Evolutionary conservation across 2,888 invertebrate species (phyloP).

Genomic region (Conistra vaccinii): DNA sequence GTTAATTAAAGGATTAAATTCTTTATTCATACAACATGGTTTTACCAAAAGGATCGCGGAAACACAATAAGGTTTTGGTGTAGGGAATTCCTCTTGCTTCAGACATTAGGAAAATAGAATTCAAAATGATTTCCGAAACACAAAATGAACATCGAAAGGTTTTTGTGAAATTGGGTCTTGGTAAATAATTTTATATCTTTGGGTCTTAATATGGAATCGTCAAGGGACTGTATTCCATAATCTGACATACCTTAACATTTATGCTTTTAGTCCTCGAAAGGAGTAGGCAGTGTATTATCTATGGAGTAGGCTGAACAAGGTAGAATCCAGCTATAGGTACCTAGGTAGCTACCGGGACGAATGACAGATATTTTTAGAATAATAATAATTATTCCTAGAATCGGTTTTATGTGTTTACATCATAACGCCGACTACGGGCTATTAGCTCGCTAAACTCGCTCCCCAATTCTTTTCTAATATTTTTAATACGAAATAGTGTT

Average conservation of each 20-base stretch:
- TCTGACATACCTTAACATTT: constrained; percentile 15
- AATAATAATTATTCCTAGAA: neutral
- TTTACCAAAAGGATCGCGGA: neutral
- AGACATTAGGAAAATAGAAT: constrained; percentile 16
- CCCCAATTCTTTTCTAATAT: neutral
- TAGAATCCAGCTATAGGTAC: too few species aligned
- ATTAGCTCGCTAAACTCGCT: neutral
- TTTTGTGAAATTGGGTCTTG: constrained; percentile 16
- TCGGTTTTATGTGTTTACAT: neutral
- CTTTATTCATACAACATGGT: neutral
- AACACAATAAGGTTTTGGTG: constrained; percentile 15
- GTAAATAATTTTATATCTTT: neutral
- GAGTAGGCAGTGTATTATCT: too few species aligned
- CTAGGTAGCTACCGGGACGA: neutral
- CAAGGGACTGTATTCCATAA: constrained; percentile 22
- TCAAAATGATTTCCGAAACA: neutral
- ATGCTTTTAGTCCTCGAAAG: neutral
- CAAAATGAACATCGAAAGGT: constrained; percentile 13
- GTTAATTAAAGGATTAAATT: constrained; percentile 4
- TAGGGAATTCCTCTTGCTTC: constrained; percentile 3
- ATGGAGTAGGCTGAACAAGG: neutral
- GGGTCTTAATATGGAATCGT: constrained; percentile 6
- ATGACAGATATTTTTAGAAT: neutral
- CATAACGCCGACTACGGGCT: neutral
- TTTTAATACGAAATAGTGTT: neutral